A percentile compares a stretch with the other conserved stretches of the same genome.
Conservation (phyloP, 2,113 vertebrate genomes). For the Equus przewalskii region DNA sequence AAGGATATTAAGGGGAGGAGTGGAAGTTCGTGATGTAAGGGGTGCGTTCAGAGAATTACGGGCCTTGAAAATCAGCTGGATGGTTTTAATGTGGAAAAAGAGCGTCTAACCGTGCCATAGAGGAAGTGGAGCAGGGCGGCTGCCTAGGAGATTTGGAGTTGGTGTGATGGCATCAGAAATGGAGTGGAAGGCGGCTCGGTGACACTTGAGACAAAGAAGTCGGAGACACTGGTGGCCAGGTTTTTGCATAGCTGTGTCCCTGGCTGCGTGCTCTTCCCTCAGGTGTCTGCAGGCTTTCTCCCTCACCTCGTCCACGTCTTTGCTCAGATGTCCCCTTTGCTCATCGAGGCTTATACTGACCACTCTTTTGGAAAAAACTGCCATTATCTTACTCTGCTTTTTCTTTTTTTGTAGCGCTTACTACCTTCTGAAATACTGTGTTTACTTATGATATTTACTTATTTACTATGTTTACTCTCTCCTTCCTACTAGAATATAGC, state of each 20-base stretch:
- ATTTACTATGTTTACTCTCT: background rate
- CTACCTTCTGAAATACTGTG: background rate
- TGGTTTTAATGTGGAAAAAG: background rate
- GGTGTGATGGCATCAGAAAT: background rate
- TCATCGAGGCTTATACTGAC: background rate
- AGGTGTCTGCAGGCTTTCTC: background rate
- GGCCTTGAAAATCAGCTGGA: background rate
- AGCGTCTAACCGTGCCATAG: background rate
- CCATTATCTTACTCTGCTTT: background rate
- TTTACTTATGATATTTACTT: background rate
- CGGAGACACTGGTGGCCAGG: background rate
- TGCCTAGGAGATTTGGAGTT: background rate
- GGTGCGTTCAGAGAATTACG: constrained; percentile 7
- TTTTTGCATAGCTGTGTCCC: background rate
- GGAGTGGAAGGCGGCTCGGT: background rate
- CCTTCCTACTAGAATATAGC: background rate
- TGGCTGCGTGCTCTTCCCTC: background rate
- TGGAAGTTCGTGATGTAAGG: background rate
- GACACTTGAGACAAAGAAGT: background rate
- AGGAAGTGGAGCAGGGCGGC: background rate
- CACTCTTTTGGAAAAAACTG: constrained; percentile 29
- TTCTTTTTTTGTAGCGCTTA: background rate
- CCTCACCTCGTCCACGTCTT: background rate
- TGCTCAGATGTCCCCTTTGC: background rate
- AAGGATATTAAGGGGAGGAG: constrained; percentile 9